Evolutionary conservation across 64 coral and sea anemone genomes (phyloP), one percentile per base, ranked within the genome.

Genomic region (Stylophora pistillata): DNA sequence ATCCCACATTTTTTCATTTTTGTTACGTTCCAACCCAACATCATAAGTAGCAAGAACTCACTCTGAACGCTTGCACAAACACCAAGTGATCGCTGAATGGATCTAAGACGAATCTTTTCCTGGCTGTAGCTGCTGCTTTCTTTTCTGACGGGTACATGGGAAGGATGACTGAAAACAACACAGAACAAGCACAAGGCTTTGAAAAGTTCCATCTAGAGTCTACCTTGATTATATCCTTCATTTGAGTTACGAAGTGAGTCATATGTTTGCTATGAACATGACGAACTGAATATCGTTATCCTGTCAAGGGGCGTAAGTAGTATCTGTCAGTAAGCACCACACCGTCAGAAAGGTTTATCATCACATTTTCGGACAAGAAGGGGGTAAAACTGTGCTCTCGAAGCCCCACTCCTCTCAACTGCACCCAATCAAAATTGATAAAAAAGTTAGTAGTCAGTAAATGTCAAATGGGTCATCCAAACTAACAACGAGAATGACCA

Each of bases 51-150:
- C 2, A 78, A 10, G 2, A 14, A 70, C 62, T 82, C 61, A 98
- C 96, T 81, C 96, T 89, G 76, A 98, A 98, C 3, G 88, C 93
- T 88, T 98, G 94, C 13, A 98, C 93, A n/a, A 95, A 88, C 1
- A 94, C 76, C 71, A 98, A 73, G 33, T 98, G 96, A 86, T 98
- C 96, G 73, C 96, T 98, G 30, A 87, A 95, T 6, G 89, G 87
- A 52, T 98, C 93, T 27, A 92, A 75, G 29, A 76, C 86, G 17
- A 98, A 93, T 34, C 88, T 95, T 73, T 88, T 98, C 57, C 91
- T 92, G 5, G 93, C 86, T 54, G 70, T 47, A 54, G 88, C 94
- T 7, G 93, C 87, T 6, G 77, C 86, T 33, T 93, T 61, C 55
- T 95, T 98, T 37, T 98, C 96, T 10, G 81, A 53, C 12, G 96